These are phyloP conservation scores for Motacilla tschutschensis DNA, from an alignment of 2,113 vertebrate species.

Conservation along the genomic window DNA sequence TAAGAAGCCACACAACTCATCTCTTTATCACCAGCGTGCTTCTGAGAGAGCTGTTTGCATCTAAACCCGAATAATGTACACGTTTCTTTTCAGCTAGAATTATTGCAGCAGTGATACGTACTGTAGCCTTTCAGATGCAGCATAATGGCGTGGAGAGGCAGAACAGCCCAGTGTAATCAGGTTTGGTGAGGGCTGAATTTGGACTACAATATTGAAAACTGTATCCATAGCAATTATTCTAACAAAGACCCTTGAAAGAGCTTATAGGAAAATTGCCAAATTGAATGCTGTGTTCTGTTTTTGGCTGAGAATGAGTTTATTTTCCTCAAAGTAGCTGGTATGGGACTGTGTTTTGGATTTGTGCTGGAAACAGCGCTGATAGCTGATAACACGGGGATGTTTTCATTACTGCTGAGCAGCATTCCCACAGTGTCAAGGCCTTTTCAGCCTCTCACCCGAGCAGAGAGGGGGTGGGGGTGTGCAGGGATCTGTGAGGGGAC, in stretches of 20 bases:
- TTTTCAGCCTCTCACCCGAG: neutral
- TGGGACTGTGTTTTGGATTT: neutral
- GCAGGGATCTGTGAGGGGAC: neutral
- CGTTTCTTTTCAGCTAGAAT: neutral
- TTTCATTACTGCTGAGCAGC: neutral
- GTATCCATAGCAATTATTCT: conserved; percentile 8
- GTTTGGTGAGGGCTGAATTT: neutral
- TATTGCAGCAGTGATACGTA: neutral
- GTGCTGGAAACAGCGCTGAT: neutral
- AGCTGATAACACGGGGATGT: neutral
- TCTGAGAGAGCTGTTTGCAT: neutral
- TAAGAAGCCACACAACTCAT: neutral
- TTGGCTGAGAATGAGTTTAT: neutral
- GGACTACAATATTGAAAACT: neutral
- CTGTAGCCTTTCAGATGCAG: neutral
- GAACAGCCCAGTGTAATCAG: neutral
- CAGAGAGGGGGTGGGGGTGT: neutral
- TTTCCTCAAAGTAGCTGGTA: neutral
- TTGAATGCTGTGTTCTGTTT: neutral
- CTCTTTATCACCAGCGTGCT: rapidly evolving
- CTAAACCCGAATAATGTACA: rapidly evolving
- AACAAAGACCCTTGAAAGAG: neutral
- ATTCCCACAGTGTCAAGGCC: neutral
- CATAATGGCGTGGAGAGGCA: neutral
- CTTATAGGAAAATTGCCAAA: neutral